Conservation (phyloP, 37 sponge, comb jelly and placozoan species). For the Amphimedon queenslandica region DNA sequence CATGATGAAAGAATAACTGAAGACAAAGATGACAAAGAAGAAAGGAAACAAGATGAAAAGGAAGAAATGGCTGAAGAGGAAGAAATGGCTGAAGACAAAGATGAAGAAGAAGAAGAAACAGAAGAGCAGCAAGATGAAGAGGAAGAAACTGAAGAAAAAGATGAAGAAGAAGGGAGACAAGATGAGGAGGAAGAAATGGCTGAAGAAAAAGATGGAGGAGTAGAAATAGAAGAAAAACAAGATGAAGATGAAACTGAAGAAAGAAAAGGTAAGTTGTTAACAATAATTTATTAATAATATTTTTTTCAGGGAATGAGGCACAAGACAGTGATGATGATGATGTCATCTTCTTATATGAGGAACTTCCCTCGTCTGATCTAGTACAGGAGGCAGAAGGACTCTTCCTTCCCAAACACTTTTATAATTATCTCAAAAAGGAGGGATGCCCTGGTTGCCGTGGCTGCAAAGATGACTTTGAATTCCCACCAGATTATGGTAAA, state of each 20-base stretch:
- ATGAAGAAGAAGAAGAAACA: background rate
- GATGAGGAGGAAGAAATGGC: background rate
- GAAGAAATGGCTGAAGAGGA: background rate
- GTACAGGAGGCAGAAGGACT: constrained; percentile 38
- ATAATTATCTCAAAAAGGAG: constrained; percentile 57
- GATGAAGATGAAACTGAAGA: constrained; percentile 36
- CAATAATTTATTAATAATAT: background rate
- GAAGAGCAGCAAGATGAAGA: constrained; percentile 7
- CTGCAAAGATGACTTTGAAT: constrained; percentile 17
- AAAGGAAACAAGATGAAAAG: background rate
- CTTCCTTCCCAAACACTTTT: constrained; percentile 72
- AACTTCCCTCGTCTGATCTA: constrained; percentile 57
- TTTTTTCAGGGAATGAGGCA: background rate
- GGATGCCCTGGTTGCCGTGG: constrained; percentile 81
- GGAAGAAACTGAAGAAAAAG: background rate
- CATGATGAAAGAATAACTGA: background rate
- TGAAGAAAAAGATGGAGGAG: constrained; percentile 15
- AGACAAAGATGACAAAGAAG: background rate
- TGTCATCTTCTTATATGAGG: constrained; percentile 36
- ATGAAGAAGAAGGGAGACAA: background rate
- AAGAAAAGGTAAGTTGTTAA: constrained; percentile 45
- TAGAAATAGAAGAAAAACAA: constrained; percentile 57
- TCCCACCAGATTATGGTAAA: background rate
- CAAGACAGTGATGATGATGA: constrained; percentile 51
- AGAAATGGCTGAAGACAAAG: background rate